Conservation (phyloP, 2,797 vertebrate species). For the Ficedula albicollis region DNA sequence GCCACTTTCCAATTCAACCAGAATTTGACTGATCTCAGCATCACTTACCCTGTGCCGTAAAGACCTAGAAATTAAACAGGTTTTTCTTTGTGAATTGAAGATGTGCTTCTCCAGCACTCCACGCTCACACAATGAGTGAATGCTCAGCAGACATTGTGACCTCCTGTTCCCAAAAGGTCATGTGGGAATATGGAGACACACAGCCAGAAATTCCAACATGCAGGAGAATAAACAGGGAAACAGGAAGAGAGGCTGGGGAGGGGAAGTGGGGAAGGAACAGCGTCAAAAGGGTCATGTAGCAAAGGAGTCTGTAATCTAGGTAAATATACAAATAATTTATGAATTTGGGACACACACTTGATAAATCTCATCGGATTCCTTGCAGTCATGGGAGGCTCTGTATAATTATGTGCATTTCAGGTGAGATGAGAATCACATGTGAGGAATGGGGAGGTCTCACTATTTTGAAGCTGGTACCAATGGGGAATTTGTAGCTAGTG, state of each 20-base stretch:
- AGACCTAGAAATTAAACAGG: neutral
- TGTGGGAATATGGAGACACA: neutral
- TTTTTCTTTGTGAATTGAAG: neutral
- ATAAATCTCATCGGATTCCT: neutral
- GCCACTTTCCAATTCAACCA: neutral
- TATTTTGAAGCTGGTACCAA: fast-evolving
- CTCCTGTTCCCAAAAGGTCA: neutral
- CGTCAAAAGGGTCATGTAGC: neutral
- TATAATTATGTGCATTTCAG: neutral
- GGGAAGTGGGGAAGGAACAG: neutral
- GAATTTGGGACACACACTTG: neutral
- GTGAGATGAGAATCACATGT: neutral
- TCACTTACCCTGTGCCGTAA: neutral
- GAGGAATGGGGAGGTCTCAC: neutral
- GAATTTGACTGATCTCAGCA: neutral
- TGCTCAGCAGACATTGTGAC: neutral
- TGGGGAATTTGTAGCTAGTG: neutral
- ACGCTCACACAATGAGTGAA: neutral
- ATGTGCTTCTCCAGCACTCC: neutral
- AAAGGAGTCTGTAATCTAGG: neutral
- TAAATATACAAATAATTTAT: neutral
- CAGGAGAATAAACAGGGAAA: neutral
- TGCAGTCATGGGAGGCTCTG: neutral
- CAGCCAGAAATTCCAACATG: neutral
- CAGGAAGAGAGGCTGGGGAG: neutral